Evolutionary conservation across 2,888 invertebrate genomes (phyloP).

Genomic region (Agrochola macilenta): DNA sequence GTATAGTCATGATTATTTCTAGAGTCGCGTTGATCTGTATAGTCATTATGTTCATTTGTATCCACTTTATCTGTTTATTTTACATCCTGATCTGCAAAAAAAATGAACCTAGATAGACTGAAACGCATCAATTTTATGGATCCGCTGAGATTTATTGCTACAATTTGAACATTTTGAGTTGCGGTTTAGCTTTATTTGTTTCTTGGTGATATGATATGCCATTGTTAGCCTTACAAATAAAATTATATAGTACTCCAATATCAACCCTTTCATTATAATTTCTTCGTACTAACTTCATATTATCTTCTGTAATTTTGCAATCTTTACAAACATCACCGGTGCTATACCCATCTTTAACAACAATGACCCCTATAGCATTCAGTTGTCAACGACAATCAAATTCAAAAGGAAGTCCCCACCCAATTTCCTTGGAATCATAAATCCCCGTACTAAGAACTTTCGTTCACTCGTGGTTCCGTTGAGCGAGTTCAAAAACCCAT

Average conservation of each 20-base stretch:
- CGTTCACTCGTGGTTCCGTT: slow-evolving; percentile 87
- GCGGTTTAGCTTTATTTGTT: slow-evolving; percentile 34
- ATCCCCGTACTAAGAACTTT: slow-evolving; percentile 84
- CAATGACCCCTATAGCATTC: slow-evolving; percentile 53
- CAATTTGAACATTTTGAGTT: slow-evolving; percentile 21
- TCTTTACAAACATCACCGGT: slow-evolving; percentile 10
- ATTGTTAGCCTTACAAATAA: background rate
- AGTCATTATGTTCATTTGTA: slow-evolving; percentile 59
- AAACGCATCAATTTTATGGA: slow-evolving; percentile 54
- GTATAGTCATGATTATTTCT: slow-evolving; percentile 64
- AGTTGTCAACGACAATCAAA: slow-evolving; percentile 68
- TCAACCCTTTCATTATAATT: background rate
- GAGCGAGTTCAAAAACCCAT: slow-evolving; percentile 87
- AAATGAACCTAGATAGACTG: slow-evolving; percentile 43
- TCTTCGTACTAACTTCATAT: background rate
- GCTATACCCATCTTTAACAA: slow-evolving; percentile 30
- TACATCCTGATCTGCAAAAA: slow-evolving; percentile 57
- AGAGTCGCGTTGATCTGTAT: slow-evolving; percentile 53
- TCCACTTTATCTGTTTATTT: slow-evolving; percentile 58
- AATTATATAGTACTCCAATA: background rate
- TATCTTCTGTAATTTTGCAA: background rate
- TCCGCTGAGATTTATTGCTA: slow-evolving; percentile 34
- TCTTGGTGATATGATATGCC: background rate
- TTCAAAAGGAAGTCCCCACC: slow-evolving; percentile 82
- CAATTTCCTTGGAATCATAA: slow-evolving; percentile 83